A percentile compares a stretch with the other conserved stretches of the same genome.
These are phyloP conservation scores for Crocuta crocuta DNA, from an alignment of 2,113 vertebrate genomes.

Conservation along the genomic window DNA sequence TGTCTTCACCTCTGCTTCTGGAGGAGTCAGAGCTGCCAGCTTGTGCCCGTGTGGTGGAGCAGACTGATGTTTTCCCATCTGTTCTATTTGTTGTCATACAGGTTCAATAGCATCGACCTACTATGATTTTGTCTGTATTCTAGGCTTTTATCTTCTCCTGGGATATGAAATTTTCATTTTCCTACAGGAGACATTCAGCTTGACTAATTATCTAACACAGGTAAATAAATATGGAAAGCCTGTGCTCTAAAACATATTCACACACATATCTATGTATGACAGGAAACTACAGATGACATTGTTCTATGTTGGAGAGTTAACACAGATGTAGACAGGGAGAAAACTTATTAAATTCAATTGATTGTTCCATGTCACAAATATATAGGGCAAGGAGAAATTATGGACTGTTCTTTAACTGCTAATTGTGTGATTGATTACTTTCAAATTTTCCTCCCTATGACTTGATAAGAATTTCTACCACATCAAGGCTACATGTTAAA, in stretches of 20 bases:
- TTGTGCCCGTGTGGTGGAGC: neutral
- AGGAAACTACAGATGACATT: neutral
- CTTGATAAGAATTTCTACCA: neutral
- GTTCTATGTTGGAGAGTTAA: neutral
- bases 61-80: constrained; percentile 35
- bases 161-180: constrained; percentile 28
- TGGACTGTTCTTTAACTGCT: neutral
- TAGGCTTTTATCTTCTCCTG: neutral
- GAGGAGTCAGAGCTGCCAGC: neutral
- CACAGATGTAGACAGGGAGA: neutral
- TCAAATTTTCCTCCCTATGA: neutral
- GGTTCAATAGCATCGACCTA: neutral
- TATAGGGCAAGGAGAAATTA: neutral
- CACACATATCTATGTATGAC: neutral
- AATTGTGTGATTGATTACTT: neutral
- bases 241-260: neutral
- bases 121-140: neutral
- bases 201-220: neutral
- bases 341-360: neutral
- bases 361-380: neutral
- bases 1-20: constrained; percentile 25
- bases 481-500: neutral
- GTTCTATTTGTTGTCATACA: neutral
- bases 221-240: neutral
- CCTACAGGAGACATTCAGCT: neutral